Base-by-base conservation (phyloP, 2,888 invertebrate species). In the Drosophila paranaensis region DNA sequence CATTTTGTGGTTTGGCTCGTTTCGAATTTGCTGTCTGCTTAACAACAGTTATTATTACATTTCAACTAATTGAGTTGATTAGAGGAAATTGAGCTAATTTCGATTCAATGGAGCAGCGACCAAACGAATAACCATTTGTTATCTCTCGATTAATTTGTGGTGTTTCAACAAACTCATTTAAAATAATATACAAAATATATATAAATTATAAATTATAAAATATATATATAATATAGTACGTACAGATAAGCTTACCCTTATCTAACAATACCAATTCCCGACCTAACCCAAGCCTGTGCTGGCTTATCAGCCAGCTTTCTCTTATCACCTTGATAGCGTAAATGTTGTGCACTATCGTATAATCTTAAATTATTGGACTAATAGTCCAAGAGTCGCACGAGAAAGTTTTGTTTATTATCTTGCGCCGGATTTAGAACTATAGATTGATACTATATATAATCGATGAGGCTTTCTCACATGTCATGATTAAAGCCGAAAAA, bases 41-140 rank as follows among this genome's bases (percentile, higher is more conserved):
- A 73, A 77, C 71, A 79, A 71, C 71, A 64, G 71, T 77, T 89
- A 84, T 89, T 75, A 88, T 84, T 78, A 78, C 86, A 89, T 75
- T 77, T 86, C 45, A 75, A 73, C 78, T 85, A 85, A 85, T 85
- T 85, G 86, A 89, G 75, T 89, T 85, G 85, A 90, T 85, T 85
- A 80, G 81, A 82, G 78, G 71, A 85, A 85, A 88, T 80, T 71
- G 68, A 74, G 80, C 74, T 70, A 63, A 60, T 60, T 62, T 48
- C 56, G 70, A 77, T 48, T 63, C 63, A 75, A 79, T 64, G 60
- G 55, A 46, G 46, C 53, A 68, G 48, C 60, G 65, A 68, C 25
- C 62, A 50, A 48, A 43, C 27, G 39, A 6, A 60, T 35, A 60
- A 30, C 57, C 60, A 77, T 60, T 40, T 58, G 20, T 40, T 27